Conservation (phyloP, 2,797 vertebrate species). For the Galaxias olidus region DNA sequence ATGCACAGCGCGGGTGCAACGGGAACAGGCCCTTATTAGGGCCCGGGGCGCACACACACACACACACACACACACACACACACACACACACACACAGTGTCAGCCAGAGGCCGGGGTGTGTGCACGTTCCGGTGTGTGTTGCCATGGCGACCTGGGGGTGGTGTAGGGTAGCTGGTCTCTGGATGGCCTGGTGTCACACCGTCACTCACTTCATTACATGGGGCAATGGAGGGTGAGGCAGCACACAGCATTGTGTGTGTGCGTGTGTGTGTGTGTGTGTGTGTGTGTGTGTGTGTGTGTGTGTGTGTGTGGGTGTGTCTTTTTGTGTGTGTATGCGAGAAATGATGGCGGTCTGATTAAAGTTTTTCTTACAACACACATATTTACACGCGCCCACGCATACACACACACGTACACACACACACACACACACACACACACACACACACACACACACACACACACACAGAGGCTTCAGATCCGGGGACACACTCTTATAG, state of each 20-base stretch:
- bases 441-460: neutral
- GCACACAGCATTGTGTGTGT: neutral
- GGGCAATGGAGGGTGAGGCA: constrained; percentile 14
- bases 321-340: neutral
- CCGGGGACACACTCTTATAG: no score
- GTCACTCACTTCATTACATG: constrained; percentile 23
- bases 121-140: neutral
- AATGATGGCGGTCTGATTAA: constrained; percentile 14
- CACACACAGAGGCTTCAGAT: neutral
- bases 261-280: no score
- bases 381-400: neutral
- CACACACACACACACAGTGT: neutral
- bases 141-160: no score
- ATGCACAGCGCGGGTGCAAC: no score
- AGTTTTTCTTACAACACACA: neutral
- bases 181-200: neutral
- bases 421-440: neutral
- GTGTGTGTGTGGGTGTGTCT: no score
- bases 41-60: constrained; percentile 12
- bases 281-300: neutral
- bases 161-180: neutral
- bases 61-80: constrained; percentile 7
- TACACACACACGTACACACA: neutral
- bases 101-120: neutral
- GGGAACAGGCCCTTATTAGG: no score